Evolutionary conservation across 1,140 invertebrate species (phyloP).

Genomic region (Wiebesia pumilae): DNA sequence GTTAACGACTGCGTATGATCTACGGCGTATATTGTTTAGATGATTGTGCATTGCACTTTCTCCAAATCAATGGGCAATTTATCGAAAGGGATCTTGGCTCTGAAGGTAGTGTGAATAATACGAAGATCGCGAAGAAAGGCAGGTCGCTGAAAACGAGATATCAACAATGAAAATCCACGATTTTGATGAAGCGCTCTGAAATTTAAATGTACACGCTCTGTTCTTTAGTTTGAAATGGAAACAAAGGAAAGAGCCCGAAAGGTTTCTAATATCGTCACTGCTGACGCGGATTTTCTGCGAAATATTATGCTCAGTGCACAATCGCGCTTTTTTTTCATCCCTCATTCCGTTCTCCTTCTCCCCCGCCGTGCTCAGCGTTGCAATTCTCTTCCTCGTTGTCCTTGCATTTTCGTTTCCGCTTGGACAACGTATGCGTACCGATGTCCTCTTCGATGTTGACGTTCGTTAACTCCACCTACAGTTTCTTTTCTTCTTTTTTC

Average conservation of each 20-base stretch:
- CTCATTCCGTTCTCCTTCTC: neutral
- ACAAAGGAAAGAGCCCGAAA: neutral
- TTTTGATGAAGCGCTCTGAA: no score
- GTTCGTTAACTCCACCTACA: neutral
- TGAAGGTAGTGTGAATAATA: no score
- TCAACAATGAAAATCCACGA: no score
- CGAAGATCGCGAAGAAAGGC: no score
- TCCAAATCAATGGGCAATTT: no score
- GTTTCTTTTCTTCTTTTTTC: neutral
- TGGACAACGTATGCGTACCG: neutral
- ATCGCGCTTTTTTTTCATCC: conserved; percentile 33
- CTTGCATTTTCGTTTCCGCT: neutral
- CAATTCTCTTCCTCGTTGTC: conserved; percentile 11
- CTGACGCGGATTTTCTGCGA: conserved; percentile 58
- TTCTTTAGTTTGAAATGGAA: neutral
- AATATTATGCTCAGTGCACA: conserved; percentile 49
- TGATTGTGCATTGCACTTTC: no score
- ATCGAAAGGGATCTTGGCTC: no score
- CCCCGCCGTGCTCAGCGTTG: neutral
- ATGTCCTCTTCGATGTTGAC: neutral
- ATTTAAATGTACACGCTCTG: no score
- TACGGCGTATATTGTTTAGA: no score
- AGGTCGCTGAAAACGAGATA: no score
- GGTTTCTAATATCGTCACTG: conserved; percentile 50
- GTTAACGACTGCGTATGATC: no score